phyloP scores from a whole-genome alignment of 1,140 invertebrate species.

The Drosophila biarmipes region DNA sequence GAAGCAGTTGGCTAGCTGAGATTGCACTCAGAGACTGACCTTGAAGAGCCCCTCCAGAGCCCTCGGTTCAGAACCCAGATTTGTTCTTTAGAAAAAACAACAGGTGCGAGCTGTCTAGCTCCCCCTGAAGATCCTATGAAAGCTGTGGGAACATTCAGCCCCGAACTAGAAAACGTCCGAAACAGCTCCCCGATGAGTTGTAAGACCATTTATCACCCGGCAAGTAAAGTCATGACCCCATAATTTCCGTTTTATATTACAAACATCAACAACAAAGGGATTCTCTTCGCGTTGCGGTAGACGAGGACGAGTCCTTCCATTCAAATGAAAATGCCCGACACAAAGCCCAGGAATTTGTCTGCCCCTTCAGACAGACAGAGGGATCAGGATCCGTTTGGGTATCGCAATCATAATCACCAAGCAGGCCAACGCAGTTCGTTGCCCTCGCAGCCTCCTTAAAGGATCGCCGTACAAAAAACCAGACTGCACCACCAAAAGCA shows the following conservation, averaged over 20 bases:
- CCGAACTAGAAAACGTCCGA: slow-evolving; percentile 3
- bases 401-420: slow-evolving; percentile 32
- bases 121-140: slow-evolving; percentile 15
- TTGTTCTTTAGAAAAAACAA: slow-evolving; percentile 52
- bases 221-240: slow-evolving; percentile 74
- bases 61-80: slow-evolving; percentile 36
- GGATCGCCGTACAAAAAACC: slow-evolving; percentile 61
- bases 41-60: slow-evolving; percentile 48
- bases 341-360: slow-evolving; percentile 32
- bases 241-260: slow-evolving; percentile 49
- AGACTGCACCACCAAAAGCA: slow-evolving; percentile 45
- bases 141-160: slow-evolving; percentile 57
- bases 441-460: slow-evolving; percentile 63
- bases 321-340: slow-evolving; percentile 56
- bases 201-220: slow-evolving; percentile 39
- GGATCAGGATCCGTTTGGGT: slow-evolving; percentile 25
- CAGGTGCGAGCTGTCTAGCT: slow-evolving; percentile 50
- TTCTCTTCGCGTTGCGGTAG: slow-evolving; percentile 22
- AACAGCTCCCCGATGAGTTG: slow-evolving; percentile 15
- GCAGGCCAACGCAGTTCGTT: slow-evolving; percentile 65
- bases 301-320: slow-evolving; percentile 32
- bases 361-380: slow-evolving; percentile 43
- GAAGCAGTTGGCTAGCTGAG: slow-evolving; percentile 56
- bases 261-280: slow-evolving; percentile 37
- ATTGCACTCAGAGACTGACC: slow-evolving; percentile 43